phyloP scores from a whole-genome alignment of 2,888 invertebrate species.

The Clistopyga incitator region DNA sequence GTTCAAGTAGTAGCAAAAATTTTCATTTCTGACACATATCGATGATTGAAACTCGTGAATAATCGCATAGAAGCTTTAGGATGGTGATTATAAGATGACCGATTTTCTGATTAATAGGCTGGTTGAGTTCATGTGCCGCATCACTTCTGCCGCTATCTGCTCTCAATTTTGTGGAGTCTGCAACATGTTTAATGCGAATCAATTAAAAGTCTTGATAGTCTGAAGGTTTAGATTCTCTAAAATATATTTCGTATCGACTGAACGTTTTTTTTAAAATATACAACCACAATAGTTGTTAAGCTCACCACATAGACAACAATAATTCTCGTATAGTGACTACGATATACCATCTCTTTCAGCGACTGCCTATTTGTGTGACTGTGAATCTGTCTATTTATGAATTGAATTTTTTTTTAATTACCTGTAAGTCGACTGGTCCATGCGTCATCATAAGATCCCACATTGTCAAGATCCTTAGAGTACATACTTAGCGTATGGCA shows the following conservation, averaged over 20 bases:
- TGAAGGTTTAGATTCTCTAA: too few relatives aligned
- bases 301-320: too few relatives aligned
- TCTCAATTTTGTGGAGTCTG: neutral
- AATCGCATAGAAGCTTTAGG: neutral
- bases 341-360: too few relatives aligned
- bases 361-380: too few relatives aligned
- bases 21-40: too few relatives aligned
- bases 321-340: too few relatives aligned
- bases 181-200: neutral
- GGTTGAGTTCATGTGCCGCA: neutral
- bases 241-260: too few relatives aligned
- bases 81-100: neutral
- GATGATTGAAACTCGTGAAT: too few relatives aligned
- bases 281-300: too few relatives aligned
- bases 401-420: constrained; percentile 2
- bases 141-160: neutral
- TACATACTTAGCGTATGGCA: constrained; percentile 39
- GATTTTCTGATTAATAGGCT: neutral
- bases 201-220: neutral
- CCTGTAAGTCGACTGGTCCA: neutral
- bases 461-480: neutral
- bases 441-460: neutral
- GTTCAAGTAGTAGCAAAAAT: neutral
- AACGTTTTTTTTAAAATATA: too few relatives aligned
- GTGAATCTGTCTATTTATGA: too few relatives aligned